Conservation (phyloP, 2,113 vertebrate genomes). For the Pavo muticus region DNA sequence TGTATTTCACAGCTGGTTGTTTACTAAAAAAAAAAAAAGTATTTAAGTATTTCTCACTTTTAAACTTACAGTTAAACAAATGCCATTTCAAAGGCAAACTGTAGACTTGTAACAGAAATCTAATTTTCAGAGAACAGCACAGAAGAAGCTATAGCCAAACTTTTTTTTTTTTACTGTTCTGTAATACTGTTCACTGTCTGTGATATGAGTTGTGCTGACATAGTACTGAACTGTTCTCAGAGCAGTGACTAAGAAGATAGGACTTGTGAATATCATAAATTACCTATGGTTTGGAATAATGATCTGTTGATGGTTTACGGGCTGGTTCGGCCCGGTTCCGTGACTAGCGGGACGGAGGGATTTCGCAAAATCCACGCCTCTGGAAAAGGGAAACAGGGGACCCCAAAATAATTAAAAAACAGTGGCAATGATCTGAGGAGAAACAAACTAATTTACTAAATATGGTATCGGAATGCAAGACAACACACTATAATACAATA, state of each 20-base stretch:
- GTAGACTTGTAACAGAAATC: neutral
- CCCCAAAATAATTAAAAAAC: no score
- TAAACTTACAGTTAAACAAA: neutral
- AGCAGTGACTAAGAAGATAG: neutral
- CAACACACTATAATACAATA: no score
- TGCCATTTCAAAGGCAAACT: neutral
- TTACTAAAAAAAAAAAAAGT: neutral
- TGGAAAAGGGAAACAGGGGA: no score
- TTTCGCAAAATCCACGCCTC: no score
- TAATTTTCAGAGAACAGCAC: neutral
- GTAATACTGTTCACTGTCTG: no score
- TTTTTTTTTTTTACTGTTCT: neutral
- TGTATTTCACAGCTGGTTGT: neutral
- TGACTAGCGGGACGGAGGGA: no score
- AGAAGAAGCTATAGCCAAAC: neutral
- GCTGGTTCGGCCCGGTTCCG: no score
- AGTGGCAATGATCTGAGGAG: no score
- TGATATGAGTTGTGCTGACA: neutral
- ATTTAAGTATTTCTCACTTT: neutral
- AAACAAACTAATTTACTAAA: no score
- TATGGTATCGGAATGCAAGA: no score
- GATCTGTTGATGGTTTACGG: no score
- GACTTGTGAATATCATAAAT: neutral
- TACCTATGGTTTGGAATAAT: neutral
- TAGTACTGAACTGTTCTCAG: neutral